Conservation (phyloP, 30 jellyfish, hydroid and myxozoan genomes). For the Chrysaora quinquecirrha region DNA sequence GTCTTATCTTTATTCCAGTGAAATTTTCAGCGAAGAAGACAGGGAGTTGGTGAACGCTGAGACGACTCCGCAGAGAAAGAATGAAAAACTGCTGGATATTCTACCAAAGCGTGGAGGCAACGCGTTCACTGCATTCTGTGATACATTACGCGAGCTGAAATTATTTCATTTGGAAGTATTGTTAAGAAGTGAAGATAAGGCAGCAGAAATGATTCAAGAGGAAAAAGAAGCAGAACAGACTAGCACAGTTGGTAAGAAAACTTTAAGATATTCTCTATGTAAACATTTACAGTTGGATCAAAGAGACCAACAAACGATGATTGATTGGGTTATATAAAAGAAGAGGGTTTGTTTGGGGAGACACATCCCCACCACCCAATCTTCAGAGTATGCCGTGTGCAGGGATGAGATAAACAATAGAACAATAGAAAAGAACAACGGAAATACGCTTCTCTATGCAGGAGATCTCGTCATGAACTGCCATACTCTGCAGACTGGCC, state of each 20-base stretch:
- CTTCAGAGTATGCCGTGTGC: background rate
- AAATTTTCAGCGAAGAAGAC: constrained; percentile 74
- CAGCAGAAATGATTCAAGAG: background rate
- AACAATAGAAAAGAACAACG: too few relatives aligned
- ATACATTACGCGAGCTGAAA: constrained; percentile 36
- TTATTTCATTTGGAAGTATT: constrained; percentile 48
- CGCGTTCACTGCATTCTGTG: constrained; percentile 75
- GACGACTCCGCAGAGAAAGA: constrained; percentile 56
- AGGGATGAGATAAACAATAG: background rate
- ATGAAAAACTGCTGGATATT: constrained; percentile 84
- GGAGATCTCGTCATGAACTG: too few relatives aligned
- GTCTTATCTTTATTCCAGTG: constrained; percentile 41
- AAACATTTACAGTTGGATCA: background rate
- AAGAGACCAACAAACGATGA: background rate
- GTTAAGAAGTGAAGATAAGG: constrained; percentile 32
- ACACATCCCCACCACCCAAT: background rate
- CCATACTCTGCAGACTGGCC: too few relatives aligned
- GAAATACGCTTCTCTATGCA: too few relatives aligned
- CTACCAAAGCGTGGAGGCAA: constrained; percentile 79
- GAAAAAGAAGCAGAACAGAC: constrained; percentile 37
- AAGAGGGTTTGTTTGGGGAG: background rate
- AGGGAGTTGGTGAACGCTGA: constrained; percentile 56
- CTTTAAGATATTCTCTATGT: too few relatives aligned
- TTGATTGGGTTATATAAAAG: background rate
- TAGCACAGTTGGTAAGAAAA: background rate